Evolutionary conservation across 2,888 invertebrate species (phyloP), one percentile per base, ranked within the genome.

Genomic region (Zaprionus lineosus): DNA sequence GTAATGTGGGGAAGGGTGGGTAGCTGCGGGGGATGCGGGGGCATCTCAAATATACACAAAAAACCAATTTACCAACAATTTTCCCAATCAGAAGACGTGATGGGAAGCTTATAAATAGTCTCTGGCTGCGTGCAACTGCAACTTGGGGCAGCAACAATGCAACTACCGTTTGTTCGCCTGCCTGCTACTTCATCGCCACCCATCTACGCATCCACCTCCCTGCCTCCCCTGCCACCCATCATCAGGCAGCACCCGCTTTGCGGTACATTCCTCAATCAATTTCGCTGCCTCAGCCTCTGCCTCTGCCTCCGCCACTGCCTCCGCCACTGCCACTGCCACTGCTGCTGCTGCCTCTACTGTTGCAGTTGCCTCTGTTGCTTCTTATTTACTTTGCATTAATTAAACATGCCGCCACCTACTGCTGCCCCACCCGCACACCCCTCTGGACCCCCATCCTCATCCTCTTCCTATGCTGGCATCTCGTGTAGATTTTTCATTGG

Each of bases 321-420:
- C 37, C 47, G 41, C 48, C 21, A 9, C 12, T 44, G 56, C 52
- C 60, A 60, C 78, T 81, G 76, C 77, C n/a, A n/a, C n/a, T n/a
- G n/a, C n/a, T n/a, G 57, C 12, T 14, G 37, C 16, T 28, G 53
- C 48, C 24, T 37, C 37, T 50, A 37, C 48, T 26, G 12, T 9
- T 44, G 53, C 40, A 24, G 43, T 33, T 50, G 41, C 48, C 21
- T 9, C 12, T 44, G 56, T 48, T 65, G 66, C 78, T 81, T 81
- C 77, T 81, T 81, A 84, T 79, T 81, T 81, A 81, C 86, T 86
- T 82, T 81, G 81, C 86, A 81, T 81, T 84, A 81, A 81, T 81
- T 81, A 81, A 81, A 86, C 81, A 81, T 84, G 84, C 84, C 60
- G 82, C 82, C 76, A 81, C 77, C 77, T 83, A 82, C 61, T 39